A percentile compares a stretch with the other conserved stretches of the same genome.
Evolutionary conservation across 2,113 vertebrate genomes (phyloP).

Genomic region (Plotosus lineatus): DNA sequence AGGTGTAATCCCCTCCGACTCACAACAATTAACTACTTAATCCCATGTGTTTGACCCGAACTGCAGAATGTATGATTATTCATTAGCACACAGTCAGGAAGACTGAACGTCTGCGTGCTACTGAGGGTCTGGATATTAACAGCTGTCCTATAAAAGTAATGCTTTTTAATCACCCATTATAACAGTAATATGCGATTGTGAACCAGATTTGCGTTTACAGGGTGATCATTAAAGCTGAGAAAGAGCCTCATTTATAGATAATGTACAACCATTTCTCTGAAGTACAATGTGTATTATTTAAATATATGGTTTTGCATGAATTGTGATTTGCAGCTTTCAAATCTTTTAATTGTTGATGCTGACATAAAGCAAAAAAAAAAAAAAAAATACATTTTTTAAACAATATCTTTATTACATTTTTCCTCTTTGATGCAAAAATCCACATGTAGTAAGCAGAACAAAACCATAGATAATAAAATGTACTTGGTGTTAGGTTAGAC

Average conservation of each 20-base stretch:
- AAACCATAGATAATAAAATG: no score
- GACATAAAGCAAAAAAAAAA: background rate
- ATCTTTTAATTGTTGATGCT: background rate
- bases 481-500: no score
- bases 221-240: background rate
- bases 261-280: background rate
- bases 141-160: constrained; percentile 1
- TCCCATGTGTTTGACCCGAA: constrained; percentile 42
- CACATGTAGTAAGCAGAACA: no score
- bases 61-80: constrained; percentile 27
- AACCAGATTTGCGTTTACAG: background rate
- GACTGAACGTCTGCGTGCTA: constrained; percentile 27
- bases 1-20: constrained; percentile 39
- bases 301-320: constrained; percentile 1
- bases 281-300: background rate
- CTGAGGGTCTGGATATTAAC: constrained; percentile 2
- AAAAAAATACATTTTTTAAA: no score
- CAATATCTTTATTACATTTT: no score
- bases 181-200: background rate
- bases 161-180: background rate
- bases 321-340: constrained; percentile 8
- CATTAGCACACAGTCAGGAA: constrained; percentile 32
- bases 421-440: no score
- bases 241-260: background rate
- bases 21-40: constrained; percentile 43